phyloP scores from a whole-genome alignment of 2,888 invertebrate genomes.

The Syritta pipiens region DNA sequence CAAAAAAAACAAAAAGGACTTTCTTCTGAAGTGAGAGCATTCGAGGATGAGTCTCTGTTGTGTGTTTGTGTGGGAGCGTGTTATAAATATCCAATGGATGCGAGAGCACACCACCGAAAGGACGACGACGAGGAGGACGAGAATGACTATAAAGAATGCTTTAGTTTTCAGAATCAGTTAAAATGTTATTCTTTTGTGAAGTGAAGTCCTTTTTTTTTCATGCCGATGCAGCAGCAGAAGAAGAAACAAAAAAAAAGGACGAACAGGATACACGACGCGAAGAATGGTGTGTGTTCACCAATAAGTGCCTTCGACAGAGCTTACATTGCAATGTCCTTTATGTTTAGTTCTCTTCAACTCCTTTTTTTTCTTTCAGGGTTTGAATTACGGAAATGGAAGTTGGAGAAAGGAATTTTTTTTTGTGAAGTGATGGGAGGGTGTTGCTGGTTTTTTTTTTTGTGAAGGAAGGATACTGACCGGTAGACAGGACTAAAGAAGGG shows the following conservation, averaged over 20 bases:
- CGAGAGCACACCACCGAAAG: not conserved
- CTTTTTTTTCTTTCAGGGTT: not conserved
- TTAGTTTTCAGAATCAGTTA: conserved; percentile 60
- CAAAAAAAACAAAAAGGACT: not conserved
- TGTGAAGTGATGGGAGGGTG: not conserved
- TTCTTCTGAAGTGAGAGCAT: conserved; percentile 44
- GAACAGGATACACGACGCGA: conserved; percentile 8
- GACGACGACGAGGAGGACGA: not conserved
- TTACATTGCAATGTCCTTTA: conserved; percentile 43
- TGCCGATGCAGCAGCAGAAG: conserved; percentile 10
- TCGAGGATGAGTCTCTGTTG: too few relatives aligned
- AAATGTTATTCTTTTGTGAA: conserved; percentile 58
- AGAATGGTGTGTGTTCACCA: conserved; percentile 32
- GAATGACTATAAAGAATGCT: conserved; percentile 48
- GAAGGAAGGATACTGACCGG: not conserved
- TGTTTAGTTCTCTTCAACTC: conserved; percentile 19
- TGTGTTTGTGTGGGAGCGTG: not conserved
- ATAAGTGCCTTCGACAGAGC: conserved; percentile 22
- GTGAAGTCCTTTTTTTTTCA: conserved; percentile 24
- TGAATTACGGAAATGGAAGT: conserved; percentile 29
- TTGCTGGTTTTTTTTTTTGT: not conserved
- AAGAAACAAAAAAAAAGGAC: too few relatives aligned
- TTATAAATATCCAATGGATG: conserved; percentile 24
- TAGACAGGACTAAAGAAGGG: not conserved
- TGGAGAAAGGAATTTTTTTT: not conserved